Percentiles rank a stretch among this genome's conserved stretches.
phyloP scores from a whole-genome alignment of 2,113 vertebrate species.

The Calyptommatus sinebrachiatus region DNA sequence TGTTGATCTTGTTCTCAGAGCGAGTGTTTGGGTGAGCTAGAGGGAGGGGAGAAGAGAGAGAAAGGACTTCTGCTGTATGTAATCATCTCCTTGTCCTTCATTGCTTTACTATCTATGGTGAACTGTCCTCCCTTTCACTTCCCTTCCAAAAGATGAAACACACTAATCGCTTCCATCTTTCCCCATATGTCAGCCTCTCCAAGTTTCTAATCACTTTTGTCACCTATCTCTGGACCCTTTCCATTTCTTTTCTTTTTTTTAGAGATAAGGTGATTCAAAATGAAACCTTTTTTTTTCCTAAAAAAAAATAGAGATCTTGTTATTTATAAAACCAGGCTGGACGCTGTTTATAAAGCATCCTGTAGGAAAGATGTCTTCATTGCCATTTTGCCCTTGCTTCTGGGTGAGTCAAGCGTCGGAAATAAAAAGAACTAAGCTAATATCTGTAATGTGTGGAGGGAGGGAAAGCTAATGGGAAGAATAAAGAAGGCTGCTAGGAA shows the following conservation, averaged over 20 bases:
- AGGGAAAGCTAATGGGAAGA: conserved; percentile 26
- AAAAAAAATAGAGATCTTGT: conserved; percentile 2
- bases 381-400: conserved; percentile 51
- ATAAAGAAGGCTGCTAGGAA: conserved; percentile 2
- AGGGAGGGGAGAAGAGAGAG: background rate
- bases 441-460: conserved; percentile 30
- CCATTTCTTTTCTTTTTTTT: background rate
- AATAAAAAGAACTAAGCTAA: conserved; percentile 38
- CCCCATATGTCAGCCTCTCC: rapidly evolving
- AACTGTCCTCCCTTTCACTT: background rate
- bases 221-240: conserved; percentile 13
- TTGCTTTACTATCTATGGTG: conserved; percentile 18
- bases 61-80: background rate
- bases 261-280: background rate
- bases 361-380: conserved; percentile 19
- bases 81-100: conserved; percentile 3
- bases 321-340: conserved; percentile 15
- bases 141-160: background rate
- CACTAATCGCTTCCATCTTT: conserved; percentile 11
- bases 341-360: conserved; percentile 23
- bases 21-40: background rate
- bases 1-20: background rate
- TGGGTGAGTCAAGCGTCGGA: conserved; percentile 41
- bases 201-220: background rate
- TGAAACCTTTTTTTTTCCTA: background rate